Conservation (phyloP, 2,888 invertebrate species). For the Pediacus dermestoides region DNA sequence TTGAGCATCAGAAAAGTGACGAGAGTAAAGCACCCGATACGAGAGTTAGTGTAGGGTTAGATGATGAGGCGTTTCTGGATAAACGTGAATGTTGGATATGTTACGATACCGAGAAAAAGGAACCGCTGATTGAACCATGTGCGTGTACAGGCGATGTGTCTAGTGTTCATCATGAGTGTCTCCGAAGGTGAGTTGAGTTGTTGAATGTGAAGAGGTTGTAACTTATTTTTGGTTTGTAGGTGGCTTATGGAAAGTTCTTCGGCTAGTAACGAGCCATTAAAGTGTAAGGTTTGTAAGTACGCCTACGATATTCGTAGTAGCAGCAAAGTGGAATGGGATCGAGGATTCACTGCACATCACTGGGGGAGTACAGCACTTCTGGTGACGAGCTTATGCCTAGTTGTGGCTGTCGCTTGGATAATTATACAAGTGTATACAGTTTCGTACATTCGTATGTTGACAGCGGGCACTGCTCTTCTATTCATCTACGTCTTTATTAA, state of each 20-base stretch:
- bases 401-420: conserved; percentile 75
- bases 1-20: conserved; percentile 34
- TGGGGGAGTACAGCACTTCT: conserved; percentile 80
- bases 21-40: conserved; percentile 6
- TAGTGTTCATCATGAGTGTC: conserved; percentile 87
- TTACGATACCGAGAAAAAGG: conserved; percentile 76
- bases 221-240: conserved; percentile 16
- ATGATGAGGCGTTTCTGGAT: conserved; percentile 56
- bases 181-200: conserved; percentile 55
- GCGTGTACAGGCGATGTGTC: conserved; percentile 90
- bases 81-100: conserved; percentile 90
- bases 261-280: conserved; percentile 39
- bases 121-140: conserved; percentile 85
- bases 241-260: conserved; percentile 78
- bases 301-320: conserved; percentile 76
- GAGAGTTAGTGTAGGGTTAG: too few relatives aligned
- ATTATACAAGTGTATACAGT: conserved; percentile 74
- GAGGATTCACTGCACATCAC: conserved; percentile 77
- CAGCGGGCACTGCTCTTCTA: conserved; percentile 76
- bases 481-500: conserved; percentile 81
- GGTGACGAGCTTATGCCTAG: conserved; percentile 73
- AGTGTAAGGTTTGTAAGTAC: conserved; percentile 82
- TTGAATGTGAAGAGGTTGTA: too few relatives aligned
- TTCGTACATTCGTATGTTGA: conserved; percentile 73
- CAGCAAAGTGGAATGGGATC: conserved; percentile 77